These are phyloP conservation scores for Sander vitreus DNA, from an alignment of 2,113 vertebrate species.

Conservation along the genomic window DNA sequence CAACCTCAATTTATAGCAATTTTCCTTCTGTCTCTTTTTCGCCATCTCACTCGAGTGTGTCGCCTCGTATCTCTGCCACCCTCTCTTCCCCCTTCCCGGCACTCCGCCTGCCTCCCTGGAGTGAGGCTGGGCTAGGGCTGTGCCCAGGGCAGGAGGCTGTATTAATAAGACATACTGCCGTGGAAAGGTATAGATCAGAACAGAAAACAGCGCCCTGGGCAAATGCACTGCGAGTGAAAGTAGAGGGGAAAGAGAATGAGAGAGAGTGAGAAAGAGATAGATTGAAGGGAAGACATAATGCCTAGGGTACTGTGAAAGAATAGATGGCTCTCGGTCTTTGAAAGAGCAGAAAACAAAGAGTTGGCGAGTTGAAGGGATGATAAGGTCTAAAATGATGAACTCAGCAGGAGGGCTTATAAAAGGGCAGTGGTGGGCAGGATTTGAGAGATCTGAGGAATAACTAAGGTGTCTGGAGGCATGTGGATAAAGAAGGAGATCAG, in stretches of 20 bases:
- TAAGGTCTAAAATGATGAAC: slow-evolving; percentile 66
- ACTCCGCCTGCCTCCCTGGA: slow-evolving; percentile 20
- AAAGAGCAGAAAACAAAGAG: slow-evolving; percentile 61
- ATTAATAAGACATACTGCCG: slow-evolving; percentile 75
- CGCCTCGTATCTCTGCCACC: neutral
- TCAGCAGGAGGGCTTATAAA: slow-evolving; percentile 56
- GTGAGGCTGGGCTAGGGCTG: slow-evolving; percentile 50
- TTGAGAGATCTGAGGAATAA: slow-evolving; percentile 47
- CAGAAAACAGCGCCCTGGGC: slow-evolving; percentile 61
- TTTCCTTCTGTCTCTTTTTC: neutral
- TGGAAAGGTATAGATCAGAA: slow-evolving; percentile 73
- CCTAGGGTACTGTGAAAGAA: slow-evolving; percentile 54
- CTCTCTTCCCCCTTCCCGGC: neutral
- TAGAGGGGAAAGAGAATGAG: slow-evolving; percentile 13
- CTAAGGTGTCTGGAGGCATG: slow-evolving; percentile 30
- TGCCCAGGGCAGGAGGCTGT: slow-evolving; percentile 65
- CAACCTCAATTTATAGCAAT: neutral
- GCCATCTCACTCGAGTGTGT: slow-evolving; percentile 5
- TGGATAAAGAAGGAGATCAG: slow-evolving; percentile 49
- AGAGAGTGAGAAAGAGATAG: slow-evolving; percentile 36
- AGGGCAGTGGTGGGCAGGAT: slow-evolving; percentile 48
- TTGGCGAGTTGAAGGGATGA: slow-evolving; percentile 58
- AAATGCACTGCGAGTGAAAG: slow-evolving; percentile 51
- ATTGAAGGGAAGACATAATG: slow-evolving; percentile 52
- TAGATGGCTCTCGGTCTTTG: slow-evolving; percentile 44